Evolutionary conservation across 2,113 vertebrate genomes (phyloP).

Genomic region (Ia io): DNA sequence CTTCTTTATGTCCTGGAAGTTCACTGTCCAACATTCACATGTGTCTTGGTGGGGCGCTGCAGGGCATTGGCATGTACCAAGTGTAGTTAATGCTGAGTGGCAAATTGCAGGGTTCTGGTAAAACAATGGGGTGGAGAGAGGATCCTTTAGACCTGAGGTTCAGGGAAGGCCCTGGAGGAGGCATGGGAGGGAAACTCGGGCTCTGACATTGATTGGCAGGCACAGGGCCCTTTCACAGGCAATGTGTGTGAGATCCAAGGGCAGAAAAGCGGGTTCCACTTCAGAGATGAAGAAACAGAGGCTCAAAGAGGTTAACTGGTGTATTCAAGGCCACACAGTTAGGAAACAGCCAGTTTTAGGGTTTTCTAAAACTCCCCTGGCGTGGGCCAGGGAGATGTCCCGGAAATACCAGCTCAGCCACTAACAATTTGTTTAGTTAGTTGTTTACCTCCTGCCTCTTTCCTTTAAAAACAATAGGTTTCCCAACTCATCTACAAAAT

Average conservation of each 20-base stretch:
- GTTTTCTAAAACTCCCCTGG: neutral
- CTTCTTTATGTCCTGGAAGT: neutral
- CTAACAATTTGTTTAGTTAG: neutral
- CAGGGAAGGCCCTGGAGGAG: neutral
- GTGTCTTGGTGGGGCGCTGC: neutral
- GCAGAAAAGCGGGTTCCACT: neutral
- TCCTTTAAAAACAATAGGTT: neutral
- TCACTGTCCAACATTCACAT: neutral
- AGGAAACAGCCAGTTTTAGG: neutral
- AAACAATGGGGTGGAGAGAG: neutral
- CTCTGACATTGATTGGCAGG: neutral
- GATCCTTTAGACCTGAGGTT: neutral
- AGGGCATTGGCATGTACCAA: neutral
- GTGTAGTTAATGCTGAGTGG: neutral
- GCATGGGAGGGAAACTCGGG: rapidly evolving
- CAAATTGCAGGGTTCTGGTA: neutral
- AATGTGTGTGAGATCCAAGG: neutral
- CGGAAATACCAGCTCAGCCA: no score
- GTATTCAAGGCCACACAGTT: neutral
- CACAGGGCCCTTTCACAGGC: neutral
- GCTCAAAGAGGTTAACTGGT: neutral
- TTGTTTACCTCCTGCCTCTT: neutral
- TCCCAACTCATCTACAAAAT: neutral
- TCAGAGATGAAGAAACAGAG: neutral
- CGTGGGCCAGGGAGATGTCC: neutral